A percentile compares a stretch with the other conserved stretches of the same genome.
Evolutionary conservation across 2,888 invertebrate genomes (phyloP).

Genomic region (Cyrtodaria siliqua): DNA sequence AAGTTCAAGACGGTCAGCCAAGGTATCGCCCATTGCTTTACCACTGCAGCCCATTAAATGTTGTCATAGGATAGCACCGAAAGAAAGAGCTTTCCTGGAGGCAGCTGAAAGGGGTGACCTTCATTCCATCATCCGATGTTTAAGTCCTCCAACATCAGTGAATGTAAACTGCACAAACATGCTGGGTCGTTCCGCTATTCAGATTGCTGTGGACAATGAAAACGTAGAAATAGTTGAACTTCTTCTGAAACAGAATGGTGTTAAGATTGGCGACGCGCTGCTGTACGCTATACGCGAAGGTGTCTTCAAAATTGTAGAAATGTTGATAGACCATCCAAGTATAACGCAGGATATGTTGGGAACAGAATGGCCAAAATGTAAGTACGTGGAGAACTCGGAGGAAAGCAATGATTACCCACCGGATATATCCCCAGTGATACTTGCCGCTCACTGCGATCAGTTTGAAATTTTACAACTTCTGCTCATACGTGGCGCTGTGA

Average conservation of each 20-base stretch:
- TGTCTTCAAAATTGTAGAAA: conserved; percentile 87
- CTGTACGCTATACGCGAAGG: conserved; percentile 88
- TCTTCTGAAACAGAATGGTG: conserved; percentile 87
- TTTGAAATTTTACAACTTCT: conserved; percentile 88
- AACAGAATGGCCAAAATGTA: conserved; percentile 87
- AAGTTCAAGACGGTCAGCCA: conserved; percentile 45
- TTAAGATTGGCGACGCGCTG: conserved; percentile 87
- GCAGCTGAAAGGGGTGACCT: conserved; percentile 88
- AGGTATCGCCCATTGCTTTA: conserved; percentile 64
- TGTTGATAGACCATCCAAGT: conserved; percentile 87
- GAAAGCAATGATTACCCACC: conserved; percentile 87
- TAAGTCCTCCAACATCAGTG: conserved; percentile 84
- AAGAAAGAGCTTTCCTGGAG: conserved; percentile 87
- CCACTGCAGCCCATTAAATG: conserved; percentile 71
- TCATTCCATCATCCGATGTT: conserved; percentile 86
- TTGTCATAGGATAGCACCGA: conserved; percentile 84
- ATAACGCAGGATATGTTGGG: conserved; percentile 87
- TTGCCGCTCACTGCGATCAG: conserved; percentile 88
- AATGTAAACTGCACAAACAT: conserved; percentile 88
- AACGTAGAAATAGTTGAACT: conserved; percentile 88
- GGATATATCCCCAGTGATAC: conserved; percentile 87
- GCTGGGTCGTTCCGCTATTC: conserved; percentile 87
- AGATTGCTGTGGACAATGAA: conserved; percentile 87
- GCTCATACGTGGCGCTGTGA: conserved; percentile 86
- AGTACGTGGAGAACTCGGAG: conserved; percentile 79